Evolutionary conservation across 2,888 invertebrate species (phyloP).

Genomic region (Teleiodes luculella): DNA sequence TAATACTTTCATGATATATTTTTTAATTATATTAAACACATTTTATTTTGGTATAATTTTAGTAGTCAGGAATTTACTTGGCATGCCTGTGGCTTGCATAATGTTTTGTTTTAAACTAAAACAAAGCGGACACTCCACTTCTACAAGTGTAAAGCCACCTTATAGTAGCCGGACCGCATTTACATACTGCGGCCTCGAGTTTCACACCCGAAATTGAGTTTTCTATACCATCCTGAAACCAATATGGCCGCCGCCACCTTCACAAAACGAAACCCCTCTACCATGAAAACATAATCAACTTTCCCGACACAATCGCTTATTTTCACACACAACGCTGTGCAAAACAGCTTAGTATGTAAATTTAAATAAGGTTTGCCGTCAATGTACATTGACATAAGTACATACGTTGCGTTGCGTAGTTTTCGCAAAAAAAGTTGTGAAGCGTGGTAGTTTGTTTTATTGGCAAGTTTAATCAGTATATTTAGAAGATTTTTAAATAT

Average conservation of each 20-base stretch:
- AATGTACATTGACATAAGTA: too few relatives aligned
- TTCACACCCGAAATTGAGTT: conserved; percentile 43
- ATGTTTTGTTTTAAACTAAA: too few relatives aligned
- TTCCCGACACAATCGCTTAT: conserved; percentile 26
- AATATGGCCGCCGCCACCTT: conserved; percentile 41
- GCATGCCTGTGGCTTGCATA: too few relatives aligned
- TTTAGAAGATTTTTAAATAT: conserved; percentile 9
- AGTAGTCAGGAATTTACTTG: background rate
- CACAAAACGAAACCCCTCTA: conserved; percentile 8
- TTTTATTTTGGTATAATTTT: too few relatives aligned
- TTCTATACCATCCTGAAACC: conserved; percentile 41
- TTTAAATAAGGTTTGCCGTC: conserved; percentile 30
- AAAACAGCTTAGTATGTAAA: conserved; percentile 30
- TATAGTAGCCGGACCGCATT: conserved; percentile 33
- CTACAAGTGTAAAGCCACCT: conserved; percentile 22
- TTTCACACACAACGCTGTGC: conserved; percentile 31
- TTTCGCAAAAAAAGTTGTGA: conserved; percentile 19
- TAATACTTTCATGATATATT: too few relatives aligned
- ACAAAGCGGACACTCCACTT: conserved; percentile 22
- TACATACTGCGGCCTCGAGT: conserved; percentile 42
- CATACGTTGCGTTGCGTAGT: conserved; percentile 20
- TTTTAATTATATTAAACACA: too few relatives aligned
- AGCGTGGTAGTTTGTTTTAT: background rate
- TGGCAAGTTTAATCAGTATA: conserved; percentile 2
- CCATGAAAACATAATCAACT: conserved; percentile 23